Evolutionary conservation across 2,113 vertebrate genomes (phyloP).

Genomic region (Nymphicus hollandicus): DNA sequence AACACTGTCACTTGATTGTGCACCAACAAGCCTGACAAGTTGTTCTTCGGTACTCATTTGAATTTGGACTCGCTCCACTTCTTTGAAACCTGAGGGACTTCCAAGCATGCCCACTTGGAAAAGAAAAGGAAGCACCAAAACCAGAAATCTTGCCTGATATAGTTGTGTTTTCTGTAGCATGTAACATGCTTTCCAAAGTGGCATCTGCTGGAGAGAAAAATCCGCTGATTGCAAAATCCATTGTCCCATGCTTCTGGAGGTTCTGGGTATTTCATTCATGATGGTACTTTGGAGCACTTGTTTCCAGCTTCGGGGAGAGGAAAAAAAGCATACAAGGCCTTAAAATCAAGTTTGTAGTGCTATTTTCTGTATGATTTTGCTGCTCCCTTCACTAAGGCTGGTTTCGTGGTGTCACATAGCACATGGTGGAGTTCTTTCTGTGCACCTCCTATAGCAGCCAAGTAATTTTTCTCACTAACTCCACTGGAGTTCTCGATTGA

Average conservation of each 20-base stretch:
- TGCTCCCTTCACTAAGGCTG: neutral
- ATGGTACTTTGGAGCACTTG: neutral
- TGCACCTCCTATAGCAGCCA: neutral
- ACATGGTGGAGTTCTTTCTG: neutral
- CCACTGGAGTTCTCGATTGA: neutral
- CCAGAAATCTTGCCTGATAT: neutral
- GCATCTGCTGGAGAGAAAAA: neutral
- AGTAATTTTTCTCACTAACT: neutral
- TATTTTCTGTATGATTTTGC: neutral
- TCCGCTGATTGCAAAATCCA: neutral
- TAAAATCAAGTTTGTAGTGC: neutral
- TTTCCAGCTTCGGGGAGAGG: neutral
- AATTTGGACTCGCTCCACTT: neutral
- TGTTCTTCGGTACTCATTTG: neutral
- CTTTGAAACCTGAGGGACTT: slow-evolving; percentile 7
- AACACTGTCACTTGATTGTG: neutral
- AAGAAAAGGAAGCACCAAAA: neutral
- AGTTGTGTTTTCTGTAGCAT: neutral
- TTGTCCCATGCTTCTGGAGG: neutral
- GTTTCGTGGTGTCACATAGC: neutral
- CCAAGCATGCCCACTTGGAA: neutral
- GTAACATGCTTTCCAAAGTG: neutral
- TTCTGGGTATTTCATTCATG: neutral
- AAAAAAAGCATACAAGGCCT: neutral
- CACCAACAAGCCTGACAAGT: neutral